Evolutionary conservation across 2,797 vertebrate genomes (phyloP), one percentile per base, ranked within the genome.

Genomic region (Lepidocolaptes lacrymiger): DNA sequence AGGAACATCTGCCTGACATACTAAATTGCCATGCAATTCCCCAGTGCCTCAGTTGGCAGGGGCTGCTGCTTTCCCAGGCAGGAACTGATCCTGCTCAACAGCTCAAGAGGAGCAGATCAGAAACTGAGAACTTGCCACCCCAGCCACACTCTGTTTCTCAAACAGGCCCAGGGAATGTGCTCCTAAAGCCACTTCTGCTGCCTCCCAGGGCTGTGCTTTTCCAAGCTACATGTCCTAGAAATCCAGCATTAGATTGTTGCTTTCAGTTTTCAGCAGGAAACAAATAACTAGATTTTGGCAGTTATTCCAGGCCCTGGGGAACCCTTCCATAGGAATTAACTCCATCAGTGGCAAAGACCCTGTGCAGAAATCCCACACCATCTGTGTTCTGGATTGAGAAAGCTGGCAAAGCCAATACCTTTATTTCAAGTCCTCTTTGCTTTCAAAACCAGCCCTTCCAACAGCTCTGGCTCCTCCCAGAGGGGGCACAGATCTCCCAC

Each of bases 1-100:
- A 95, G 91, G 93, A 77, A 96, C 85, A 75, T 58, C 76, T 96
- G 54, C 69, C 84, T 94, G 89, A 84, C 58, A 52, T 59, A 43
- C 90, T 59, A 24, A 82, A 87, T 46, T 64, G 74, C 77, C 11
- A 2, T 8, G 27, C 18, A 28, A 36, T 84, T 91, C 81, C 85
- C 62, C 34, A 79, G 41, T 9, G 63, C 69, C 67, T 37, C 63
- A 15, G 51, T 28, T 85, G 89, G 76, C 94, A 96, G 52, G 74
- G 59, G 23, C 49, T 76, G 55, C 27, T 4, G 36, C 56, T 22
- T 54, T 54, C 23, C 32, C 77, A 51, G 34, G 64, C 22, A 3
- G 61, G 59, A 91, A 46, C 30, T 1, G 1, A 27, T 39, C 39
- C 6, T 1, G 28, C 18, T 82, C 55, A 8, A 20, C 41, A 54